Percentiles rank a stretch among this genome's conserved stretches.
phyloP scores from a whole-genome alignment of 1,140 invertebrate genomes.

The Brachionus sp. region DNA sequence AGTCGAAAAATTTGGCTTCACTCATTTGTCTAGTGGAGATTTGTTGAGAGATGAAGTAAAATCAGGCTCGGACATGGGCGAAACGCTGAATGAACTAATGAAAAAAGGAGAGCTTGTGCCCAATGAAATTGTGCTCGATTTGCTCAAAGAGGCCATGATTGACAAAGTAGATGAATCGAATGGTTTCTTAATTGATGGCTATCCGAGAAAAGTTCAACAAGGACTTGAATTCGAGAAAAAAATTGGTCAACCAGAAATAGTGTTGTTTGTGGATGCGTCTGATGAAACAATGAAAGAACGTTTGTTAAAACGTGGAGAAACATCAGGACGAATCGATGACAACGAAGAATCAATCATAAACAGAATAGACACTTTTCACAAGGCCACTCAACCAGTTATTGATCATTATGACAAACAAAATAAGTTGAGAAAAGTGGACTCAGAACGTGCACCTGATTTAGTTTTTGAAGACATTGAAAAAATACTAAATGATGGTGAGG shows the following conservation, averaged over 20 bases:
- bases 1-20: slow-evolving; percentile 59
- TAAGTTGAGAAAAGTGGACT: slow-evolving; percentile 32
- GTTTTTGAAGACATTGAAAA: slow-evolving; percentile 35
- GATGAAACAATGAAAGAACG: slow-evolving; percentile 76
- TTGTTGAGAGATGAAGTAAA: slow-evolving; percentile 59
- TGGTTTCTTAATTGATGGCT: slow-evolving; percentile 94
- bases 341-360: slow-evolving; percentile 85
- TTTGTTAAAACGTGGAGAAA: slow-evolving; percentile 73
- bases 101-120: slow-evolving; percentile 77
- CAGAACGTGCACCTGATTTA: slow-evolving; percentile 7
- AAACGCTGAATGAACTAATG: slow-evolving; percentile 67
- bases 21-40: slow-evolving; percentile 61
- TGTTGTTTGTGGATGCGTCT: slow-evolving; percentile 87
- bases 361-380: slow-evolving; percentile 59
- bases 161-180: slow-evolving; percentile 84
- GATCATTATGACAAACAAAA: slow-evolving; percentile 69
- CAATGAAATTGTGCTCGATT: slow-evolving; percentile 46
- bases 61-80: slow-evolving; percentile 58
- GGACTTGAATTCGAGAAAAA: slow-evolving; percentile 75
- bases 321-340: slow-evolving; percentile 86
- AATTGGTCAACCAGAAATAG: slow-evolving; percentile 62
- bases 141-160: slow-evolving; percentile 70
- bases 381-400: slow-evolving; percentile 61
- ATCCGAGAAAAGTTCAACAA: slow-evolving; percentile 94
- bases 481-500: neutral